Evolutionary conservation across 2,888 invertebrate genomes (phyloP), one percentile per base, ranked within the genome.

Genomic region (Drosophila glabriapex): DNA sequence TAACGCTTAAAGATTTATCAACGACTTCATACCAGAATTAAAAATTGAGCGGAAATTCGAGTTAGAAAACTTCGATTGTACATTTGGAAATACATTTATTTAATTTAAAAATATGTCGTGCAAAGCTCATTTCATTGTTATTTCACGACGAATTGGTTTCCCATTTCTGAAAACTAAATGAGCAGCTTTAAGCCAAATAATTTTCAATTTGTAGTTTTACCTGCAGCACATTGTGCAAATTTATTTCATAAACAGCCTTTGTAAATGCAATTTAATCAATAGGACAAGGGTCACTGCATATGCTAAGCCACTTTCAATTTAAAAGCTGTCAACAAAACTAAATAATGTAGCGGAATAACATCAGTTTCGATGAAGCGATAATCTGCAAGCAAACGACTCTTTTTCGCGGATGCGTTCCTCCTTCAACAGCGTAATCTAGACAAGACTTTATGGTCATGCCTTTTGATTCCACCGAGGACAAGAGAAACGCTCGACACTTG

Each of bases 331-430:
- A 50, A 25, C 41, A 46, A 22, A 58, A 54, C 35, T 49, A 41
- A 55, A 64, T 52, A 43, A 63, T 55, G 35, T 43, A 62, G 54
- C 59, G 50, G 29, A 77, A 67, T 60, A 50, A 66, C 77, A 71
- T 62, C 64, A 61, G 62, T 65, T 77, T 53, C 68, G 58, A 80
- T 83, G 83, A 85, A 85, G 83, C 83, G 85, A 83, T 85, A 83
- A 83, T 83, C 83, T 72, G 63, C 39, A 69, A 67, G 71, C 72
- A 83, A 85, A 78, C 78, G 72, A 67, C 73, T 72, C 78, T 72
- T 77, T 80, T 69, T 68, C 59, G 54, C 54, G 71, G 60, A 41
- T 63, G 59, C 49, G 55, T 22, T 29, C 43, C 64, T 52, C 43
- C 72, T 63, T 69, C 71, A 68, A 54, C 84, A 66, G 46, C 49